A percentile compares a stretch with the other conserved stretches of the same genome.
phyloP scores from a whole-genome alignment of 2,888 invertebrate genomes.

The Julus scanicus region DNA sequence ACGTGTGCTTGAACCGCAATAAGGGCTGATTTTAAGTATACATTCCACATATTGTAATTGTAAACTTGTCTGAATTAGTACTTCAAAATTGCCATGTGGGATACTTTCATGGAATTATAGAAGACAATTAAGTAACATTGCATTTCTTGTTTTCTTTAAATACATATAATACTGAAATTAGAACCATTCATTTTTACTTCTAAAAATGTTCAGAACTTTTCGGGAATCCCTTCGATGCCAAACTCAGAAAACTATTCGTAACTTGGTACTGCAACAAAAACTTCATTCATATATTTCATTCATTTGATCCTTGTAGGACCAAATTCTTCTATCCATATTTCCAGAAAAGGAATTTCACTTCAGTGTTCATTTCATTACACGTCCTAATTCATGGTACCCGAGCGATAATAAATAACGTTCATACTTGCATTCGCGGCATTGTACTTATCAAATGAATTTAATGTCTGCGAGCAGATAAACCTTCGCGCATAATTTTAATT shows the following conservation, averaged over 20 bases:
- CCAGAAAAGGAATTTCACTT: not conserved
- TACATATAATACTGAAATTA: too few species aligned
- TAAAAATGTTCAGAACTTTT: not conserved
- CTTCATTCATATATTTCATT: too few species aligned
- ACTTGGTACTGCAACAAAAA: not conserved
- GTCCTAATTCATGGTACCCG: not conserved
- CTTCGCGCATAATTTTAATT: slow-evolving; percentile 13
- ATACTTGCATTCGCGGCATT: not conserved
- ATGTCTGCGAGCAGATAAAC: slow-evolving; percentile 14
- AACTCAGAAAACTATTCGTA: not conserved
- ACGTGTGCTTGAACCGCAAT: too few species aligned
- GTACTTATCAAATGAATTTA: slow-evolving; percentile 5
- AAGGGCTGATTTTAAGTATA: too few species aligned
- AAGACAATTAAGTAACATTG: too few species aligned
- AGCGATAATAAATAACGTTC: not conserved
- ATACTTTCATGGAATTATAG: too few species aligned
- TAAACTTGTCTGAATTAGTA: too few species aligned
- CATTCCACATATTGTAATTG: too few species aligned
- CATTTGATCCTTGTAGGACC: too few species aligned
- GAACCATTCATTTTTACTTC: not conserved
- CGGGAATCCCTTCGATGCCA: not conserved
- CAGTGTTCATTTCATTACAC: not conserved
- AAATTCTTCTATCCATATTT: not conserved
- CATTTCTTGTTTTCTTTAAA: too few species aligned
- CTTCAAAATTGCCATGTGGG: too few species aligned